phyloP scores from a whole-genome alignment of 2,113 vertebrate species.

The Pleuronectes platessa region DNA sequence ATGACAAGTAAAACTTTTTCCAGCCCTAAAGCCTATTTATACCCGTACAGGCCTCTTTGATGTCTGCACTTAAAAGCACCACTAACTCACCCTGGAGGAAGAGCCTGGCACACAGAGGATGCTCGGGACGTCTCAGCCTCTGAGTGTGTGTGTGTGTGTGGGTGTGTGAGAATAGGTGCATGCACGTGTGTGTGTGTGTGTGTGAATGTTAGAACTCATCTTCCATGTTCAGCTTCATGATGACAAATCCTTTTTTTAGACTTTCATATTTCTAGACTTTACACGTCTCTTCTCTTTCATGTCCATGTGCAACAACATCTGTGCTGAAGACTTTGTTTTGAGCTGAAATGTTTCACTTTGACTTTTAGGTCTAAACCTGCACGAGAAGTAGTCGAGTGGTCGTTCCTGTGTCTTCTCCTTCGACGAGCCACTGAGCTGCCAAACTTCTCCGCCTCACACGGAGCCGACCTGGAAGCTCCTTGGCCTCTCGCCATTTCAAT shows the following conservation, averaged over 20 bases:
- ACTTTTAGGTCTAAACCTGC: background rate
- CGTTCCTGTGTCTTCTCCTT: background rate
- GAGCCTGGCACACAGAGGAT: conserved; percentile 63
- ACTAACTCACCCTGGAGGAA: conserved; percentile 75
- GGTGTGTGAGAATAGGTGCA: conserved; percentile 20
- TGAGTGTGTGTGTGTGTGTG: background rate
- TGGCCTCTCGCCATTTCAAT: conserved; percentile 73
- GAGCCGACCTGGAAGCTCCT: conserved; percentile 32
- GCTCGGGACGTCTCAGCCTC: conserved; percentile 50
- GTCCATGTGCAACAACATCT: conserved; percentile 34
- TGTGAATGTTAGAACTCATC: background rate
- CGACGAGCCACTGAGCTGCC: background rate
- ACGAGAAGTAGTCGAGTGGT: no score
- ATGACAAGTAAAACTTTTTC: conserved; percentile 70
- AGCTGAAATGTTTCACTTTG: background rate
- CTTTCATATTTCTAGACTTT: conserved; percentile 36
- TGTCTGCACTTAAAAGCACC: conserved; percentile 78
- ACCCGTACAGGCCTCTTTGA: conserved; percentile 70
- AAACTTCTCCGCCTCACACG: conserved; percentile 31
- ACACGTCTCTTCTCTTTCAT: conserved; percentile 29
- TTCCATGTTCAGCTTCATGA: conserved; percentile 21
- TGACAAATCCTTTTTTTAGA: conserved; percentile 36
- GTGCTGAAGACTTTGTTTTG: background rate
- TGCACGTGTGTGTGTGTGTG: background rate
- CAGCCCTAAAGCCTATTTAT: conserved; percentile 72